A percentile compares a stretch with the other conserved stretches of the same genome.
phyloP scores from a whole-genome alignment of 2,113 vertebrate genomes.

The Petrocephalus zakoni region DNA sequence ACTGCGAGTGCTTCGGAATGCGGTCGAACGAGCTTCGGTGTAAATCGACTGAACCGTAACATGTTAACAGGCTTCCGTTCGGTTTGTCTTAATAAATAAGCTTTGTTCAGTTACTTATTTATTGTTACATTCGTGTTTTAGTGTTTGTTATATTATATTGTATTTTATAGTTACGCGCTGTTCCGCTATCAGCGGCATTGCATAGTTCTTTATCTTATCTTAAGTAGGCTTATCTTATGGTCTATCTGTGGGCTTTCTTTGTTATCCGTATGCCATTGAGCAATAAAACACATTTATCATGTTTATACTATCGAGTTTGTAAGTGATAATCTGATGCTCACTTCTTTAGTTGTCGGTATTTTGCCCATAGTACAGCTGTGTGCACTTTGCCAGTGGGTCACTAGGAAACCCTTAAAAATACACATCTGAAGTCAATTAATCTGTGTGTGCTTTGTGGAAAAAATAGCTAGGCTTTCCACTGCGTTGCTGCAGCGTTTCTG shows the following conservation, averaged over 20 bases:
- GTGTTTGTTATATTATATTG: background rate
- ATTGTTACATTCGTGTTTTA: background rate
- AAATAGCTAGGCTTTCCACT: background rate
- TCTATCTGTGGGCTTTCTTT: background rate
- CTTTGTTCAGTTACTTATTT: background rate
- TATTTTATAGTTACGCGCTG: background rate
- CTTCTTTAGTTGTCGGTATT: background rate
- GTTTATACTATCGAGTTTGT: background rate
- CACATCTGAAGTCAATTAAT: constrained; percentile 45
- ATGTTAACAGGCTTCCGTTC: background rate
- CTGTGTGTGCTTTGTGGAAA: background rate
- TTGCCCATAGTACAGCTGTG: background rate
- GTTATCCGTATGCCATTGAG: background rate
- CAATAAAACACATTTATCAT: background rate
- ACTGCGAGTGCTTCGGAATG: background rate
- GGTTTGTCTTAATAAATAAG: background rate
- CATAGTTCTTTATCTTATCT: background rate
- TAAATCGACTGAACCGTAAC: background rate
- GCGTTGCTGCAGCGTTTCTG: background rate
- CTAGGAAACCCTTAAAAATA: constrained; percentile 42
- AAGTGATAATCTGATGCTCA: background rate
- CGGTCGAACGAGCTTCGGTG: background rate
- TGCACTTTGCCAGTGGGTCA: constrained; percentile 27
- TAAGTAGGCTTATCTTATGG: too few relatives aligned
- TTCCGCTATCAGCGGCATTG: background rate